Base-by-base conservation (phyloP, 1,140 invertebrate species). In the Tetramorium parvispinum region DNA sequence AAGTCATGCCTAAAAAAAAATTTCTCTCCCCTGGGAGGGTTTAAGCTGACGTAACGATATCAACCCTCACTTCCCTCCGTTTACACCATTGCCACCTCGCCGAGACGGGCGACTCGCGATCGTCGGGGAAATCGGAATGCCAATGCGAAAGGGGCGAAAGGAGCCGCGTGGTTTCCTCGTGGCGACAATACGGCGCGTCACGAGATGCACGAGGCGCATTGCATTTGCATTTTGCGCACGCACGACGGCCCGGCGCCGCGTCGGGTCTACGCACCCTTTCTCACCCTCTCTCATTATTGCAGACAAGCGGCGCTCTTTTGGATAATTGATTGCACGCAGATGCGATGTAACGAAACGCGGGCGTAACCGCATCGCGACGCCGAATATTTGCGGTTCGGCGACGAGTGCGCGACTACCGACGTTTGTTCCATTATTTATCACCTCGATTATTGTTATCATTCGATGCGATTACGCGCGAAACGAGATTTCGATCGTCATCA, bases 131-230 rank as follows among this genome's bases (percentile, higher is more conserved):
- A 71, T 73, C 18, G 40, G 40, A 77, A 85, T 65, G 40, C 40
- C 75, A 51, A 85, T 85, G 5, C 27, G 55, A 76, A 32, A 32
- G 46, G 40, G 43, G 24, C 51, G 27, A 73, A 53, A 46, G 32
- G 5, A 40, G 21, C 40, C 24, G 16, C 27, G 13, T n/a, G 37
- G 49, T 59, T 89, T 79, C 77, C 68, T 49, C 49, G 37, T 40
- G 24, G 87, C 82, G 88, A 88, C 90, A 91, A 91, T 85, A 85
- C 78, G 89, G 68, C 85, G 85, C 85, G 86, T 88, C 75, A 85
- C 88, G 87, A 75, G 61, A 87, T 18, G 53, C 53, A 37, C 57
- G 11, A 5, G 57, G 16, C 49, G 53, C 63, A 68, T 4, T 59
- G 43, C 32, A 86, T 79, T 68, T 49, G 61, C 75, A 68, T 49